A percentile compares a stretch with the other conserved stretches of the same genome.
phyloP scores from a whole-genome alignment of 1,140 invertebrate genomes.

The Caerostris extrusa region DNA sequence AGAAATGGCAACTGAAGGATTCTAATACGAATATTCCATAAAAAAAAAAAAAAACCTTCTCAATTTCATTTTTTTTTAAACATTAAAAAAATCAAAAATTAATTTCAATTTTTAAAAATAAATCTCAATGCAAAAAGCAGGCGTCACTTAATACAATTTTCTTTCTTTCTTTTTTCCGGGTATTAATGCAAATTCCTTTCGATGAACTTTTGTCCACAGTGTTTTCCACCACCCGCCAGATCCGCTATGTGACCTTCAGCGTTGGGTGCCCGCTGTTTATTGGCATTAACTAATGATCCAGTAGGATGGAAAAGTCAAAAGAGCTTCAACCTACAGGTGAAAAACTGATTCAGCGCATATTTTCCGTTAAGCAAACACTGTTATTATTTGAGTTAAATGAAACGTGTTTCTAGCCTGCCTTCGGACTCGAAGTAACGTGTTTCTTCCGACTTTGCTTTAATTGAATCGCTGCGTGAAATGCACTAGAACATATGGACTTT shows the following conservation, averaged over 20 bases:
- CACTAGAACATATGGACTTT: neutral
- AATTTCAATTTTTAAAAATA: too few species aligned
- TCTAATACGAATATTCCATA: too few species aligned
- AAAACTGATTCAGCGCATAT: neutral
- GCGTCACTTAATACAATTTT: neutral
- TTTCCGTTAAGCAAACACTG: neutral
- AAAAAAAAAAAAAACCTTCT: fast-evolving
- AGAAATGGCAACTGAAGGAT: too few species aligned
- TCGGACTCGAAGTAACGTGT: neutral
- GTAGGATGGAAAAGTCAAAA: neutral
- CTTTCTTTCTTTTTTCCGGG: neutral
- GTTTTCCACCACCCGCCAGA: neutral
- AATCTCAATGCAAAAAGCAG: too few species aligned
- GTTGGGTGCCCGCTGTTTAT: neutral
- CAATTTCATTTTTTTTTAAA: too few species aligned
- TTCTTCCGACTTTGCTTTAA: neutral
- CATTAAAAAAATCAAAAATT: too few species aligned
- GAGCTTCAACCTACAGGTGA: neutral
- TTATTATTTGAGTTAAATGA: neutral
- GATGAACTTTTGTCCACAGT: neutral
- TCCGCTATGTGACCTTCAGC: neutral
- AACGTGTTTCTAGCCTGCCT: neutral
- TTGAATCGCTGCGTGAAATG: neutral
- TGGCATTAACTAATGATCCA: neutral
- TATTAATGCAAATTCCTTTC: neutral